Evolutionary conservation across 2,888 invertebrate genomes (phyloP).

Genomic region (Hermodice carunculata): DNA sequence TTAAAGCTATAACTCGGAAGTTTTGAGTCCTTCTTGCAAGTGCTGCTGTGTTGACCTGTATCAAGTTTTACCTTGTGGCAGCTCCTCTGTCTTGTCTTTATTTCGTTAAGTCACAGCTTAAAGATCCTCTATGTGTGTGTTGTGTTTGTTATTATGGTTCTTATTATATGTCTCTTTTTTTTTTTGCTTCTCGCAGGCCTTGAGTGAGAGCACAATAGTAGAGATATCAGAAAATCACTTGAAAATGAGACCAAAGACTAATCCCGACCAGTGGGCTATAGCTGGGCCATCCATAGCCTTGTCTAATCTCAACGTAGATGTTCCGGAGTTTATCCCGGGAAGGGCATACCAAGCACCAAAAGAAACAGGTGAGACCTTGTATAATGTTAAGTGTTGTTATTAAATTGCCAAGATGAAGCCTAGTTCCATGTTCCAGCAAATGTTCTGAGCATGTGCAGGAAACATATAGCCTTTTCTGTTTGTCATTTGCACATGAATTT

Average conservation of each 20-base stretch:
- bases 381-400: neutral
- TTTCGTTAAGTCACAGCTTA: too few species aligned
- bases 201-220: slow-evolving; percentile 86
- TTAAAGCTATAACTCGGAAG: too few species aligned
- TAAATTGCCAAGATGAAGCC: neutral
- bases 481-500: too few species aligned
- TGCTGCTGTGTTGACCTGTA: too few species aligned
- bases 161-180: too few species aligned
- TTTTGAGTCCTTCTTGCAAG: too few species aligned
- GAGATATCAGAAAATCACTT: slow-evolving; percentile 79
- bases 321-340: slow-evolving; percentile 86
- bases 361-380: slow-evolving; percentile 4
- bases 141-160: too few species aligned
- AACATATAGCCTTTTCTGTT: too few species aligned
- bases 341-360: slow-evolving; percentile 31
- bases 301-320: slow-evolving; percentile 81
- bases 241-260: slow-evolving; percentile 85
- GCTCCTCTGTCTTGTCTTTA: too few species aligned
- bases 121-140: too few species aligned
- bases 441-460: too few species aligned
- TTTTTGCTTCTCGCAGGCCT: slow-evolving; percentile 72
- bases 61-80: too few species aligned
- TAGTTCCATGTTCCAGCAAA: neutral
- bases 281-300: slow-evolving; percentile 46
- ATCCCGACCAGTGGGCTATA: slow-evolving; percentile 87